Percentiles rank a stretch among this genome's conserved stretches.
Evolutionary conservation across 1,140 invertebrate species (phyloP).

Genomic region (Zaprionus davidi): DNA sequence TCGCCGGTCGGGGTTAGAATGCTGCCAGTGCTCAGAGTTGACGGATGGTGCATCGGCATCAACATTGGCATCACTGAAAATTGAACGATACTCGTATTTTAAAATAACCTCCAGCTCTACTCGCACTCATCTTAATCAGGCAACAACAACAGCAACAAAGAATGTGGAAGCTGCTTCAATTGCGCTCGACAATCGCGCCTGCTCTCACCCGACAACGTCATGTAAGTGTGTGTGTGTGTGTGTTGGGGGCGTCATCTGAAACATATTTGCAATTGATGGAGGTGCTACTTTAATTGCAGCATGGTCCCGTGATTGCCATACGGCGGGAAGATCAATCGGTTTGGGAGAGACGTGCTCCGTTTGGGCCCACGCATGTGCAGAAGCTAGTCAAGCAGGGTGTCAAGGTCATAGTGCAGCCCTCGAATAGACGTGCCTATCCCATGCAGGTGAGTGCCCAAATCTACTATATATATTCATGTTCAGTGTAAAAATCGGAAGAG

Average conservation of each 20-base stretch:
- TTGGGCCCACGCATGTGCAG: conserved; percentile 96
- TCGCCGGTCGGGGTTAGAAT: conserved; percentile 56
- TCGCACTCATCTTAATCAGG: conserved; percentile 33
- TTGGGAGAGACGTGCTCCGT: conserved; percentile 98
- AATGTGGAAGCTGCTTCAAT: conserved; percentile 58
- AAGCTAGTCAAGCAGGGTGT: conserved; percentile 93
- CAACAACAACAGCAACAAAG: conserved; percentile 11
- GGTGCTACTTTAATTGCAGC: conserved; percentile 55
- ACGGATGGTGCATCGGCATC: conserved; percentile 58
- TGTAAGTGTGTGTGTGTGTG: conserved; percentile 57
- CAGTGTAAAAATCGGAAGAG: not conserved
- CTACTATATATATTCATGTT: not conserved
- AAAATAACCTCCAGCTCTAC: not conserved
- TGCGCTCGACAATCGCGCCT: conserved; percentile 63
- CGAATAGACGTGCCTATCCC: conserved; percentile 98
- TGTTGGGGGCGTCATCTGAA: not conserved
- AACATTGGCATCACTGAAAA: conserved; percentile 18
- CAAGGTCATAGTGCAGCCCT: conserved; percentile 98
- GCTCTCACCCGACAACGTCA: conserved; percentile 65
- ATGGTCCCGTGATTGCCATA: conserved; percentile 91
- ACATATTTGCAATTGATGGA: not conserved
- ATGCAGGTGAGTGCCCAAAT: conserved; percentile 89
- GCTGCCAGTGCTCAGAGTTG: conserved; percentile 63
- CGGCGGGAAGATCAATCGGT: conserved; percentile 97
- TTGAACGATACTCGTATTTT: not conserved